Evolutionary conservation across 2,797 vertebrate species (phyloP).

Genomic region (Prionace glauca): DNA sequence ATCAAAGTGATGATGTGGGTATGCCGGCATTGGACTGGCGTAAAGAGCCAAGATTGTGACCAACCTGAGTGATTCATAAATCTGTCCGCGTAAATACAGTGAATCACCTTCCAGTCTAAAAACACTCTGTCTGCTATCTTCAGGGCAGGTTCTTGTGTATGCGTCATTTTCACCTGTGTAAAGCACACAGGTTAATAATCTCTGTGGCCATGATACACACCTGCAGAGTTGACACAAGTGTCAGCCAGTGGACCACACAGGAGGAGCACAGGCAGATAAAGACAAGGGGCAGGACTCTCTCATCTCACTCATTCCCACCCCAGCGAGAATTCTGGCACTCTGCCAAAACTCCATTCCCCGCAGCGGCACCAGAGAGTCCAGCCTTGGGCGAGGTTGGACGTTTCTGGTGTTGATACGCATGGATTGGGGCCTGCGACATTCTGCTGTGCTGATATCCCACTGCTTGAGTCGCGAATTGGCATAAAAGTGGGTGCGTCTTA

Average conservation of each 20-base stretch:
- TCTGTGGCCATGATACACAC: not conserved
- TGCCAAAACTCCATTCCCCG: too few species aligned
- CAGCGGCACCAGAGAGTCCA: too few species aligned
- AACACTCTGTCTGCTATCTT: not conserved
- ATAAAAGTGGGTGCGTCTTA: not conserved
- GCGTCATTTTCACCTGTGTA: not conserved
- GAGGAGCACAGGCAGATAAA: not conserved
- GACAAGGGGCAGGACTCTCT: not conserved
- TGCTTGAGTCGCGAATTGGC: not conserved
- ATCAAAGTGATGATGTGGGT: too few species aligned
- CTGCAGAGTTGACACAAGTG: not conserved
- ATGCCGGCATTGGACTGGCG: too few species aligned
- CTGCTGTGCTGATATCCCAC: not conserved
- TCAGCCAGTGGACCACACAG: not conserved
- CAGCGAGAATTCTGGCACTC: too few species aligned
- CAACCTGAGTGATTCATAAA: not conserved
- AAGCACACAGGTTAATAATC: not conserved
- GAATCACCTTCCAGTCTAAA: not conserved
- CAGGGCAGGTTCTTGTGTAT: not conserved
- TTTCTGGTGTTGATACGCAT: not conserved
- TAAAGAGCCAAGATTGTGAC: not conserved
- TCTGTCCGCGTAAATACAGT: not conserved
- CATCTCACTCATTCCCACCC: too few species aligned
- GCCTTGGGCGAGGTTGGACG: too few species aligned
- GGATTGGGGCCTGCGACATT: not conserved